Base-by-base conservation (phyloP, 2,797 vertebrate species). In the Tapera naevia region DNA sequence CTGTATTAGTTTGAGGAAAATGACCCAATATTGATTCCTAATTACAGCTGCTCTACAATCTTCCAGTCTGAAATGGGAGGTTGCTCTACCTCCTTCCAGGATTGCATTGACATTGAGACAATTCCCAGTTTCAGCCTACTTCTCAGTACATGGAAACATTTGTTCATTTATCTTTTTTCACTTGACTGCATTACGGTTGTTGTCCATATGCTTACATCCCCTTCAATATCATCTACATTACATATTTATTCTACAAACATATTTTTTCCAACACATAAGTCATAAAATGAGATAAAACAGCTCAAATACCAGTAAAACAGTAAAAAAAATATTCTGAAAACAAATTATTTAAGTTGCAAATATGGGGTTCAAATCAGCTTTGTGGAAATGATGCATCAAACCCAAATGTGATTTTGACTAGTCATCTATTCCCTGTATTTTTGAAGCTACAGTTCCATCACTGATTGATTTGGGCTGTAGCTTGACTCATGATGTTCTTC, bases 341-440 rank as follows among this genome's bases (percentile, higher is more conserved):
- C 56, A 61, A 60, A 33, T 35, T 43, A 33, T 57, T 83, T 67
- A 61, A 78, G 37, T 72, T 65, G 37, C 18, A 96, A 90, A 72
- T 56, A 54, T 46, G 93, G 80, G 76, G 80, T 78, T 57, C 21
- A n/a, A 17, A 46, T 57, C 70, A 88, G 45, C 41, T 35, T 83
- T 65, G 72, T 69, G 80, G 66, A 93, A 92, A 92, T 84, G 76
- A 64, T 93, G 65, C 67, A 72, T 86, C 57, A 86, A 94, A 80
- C 46, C 74, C 81, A 89, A 95, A 75, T 91, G 87, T 72, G 33
- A 78, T 72, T 84, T 66, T 37, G 48, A 64, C 10, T n/a, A n/a
- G 39, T 50, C 45, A 53, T 33, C n/a, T 61, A 13, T 70, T 71
- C n/a, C 16, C 11, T 58, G n/a, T 58, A 48, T 24, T 48, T 41